phyloP scores from a whole-genome alignment of 2,113 vertebrate genomes.

The Macrotus californicus region DNA sequence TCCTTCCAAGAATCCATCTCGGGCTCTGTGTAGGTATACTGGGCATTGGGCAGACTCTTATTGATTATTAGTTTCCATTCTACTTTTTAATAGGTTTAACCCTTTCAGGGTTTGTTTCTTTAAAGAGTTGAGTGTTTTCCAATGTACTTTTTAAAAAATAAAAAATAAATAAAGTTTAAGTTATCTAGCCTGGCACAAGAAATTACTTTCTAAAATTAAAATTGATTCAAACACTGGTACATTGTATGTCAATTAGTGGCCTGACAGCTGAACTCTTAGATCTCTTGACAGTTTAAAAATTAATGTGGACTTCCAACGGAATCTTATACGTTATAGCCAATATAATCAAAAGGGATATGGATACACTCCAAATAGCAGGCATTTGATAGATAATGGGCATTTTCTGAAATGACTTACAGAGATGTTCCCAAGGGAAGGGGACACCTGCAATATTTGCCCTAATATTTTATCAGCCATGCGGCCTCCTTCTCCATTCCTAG shows the following conservation, averaged over 20 bases:
- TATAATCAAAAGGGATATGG: background rate
- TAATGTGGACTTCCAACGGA: slow-evolving; percentile 49
- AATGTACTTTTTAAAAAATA: background rate
- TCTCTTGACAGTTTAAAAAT: slow-evolving; percentile 66
- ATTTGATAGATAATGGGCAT: background rate
- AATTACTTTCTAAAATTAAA: slow-evolving; percentile 53
- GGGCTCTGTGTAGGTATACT: background rate
- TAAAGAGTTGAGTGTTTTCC: slow-evolving; percentile 22
- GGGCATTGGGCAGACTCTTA: background rate
- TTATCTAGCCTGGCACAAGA: slow-evolving; percentile 51
- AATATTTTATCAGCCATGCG: background rate
- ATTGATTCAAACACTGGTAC: slow-evolving; percentile 52
- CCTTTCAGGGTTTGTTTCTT: slow-evolving; percentile 33
- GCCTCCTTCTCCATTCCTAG: background rate
- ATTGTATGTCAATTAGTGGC: slow-evolving; percentile 55
- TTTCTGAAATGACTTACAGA: background rate
- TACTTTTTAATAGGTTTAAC: background rate
- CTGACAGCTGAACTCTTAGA: slow-evolving; percentile 52
- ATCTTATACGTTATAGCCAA: background rate
- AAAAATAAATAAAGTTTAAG: slow-evolving; percentile 36
- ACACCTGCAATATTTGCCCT: background rate
- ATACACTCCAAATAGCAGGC: background rate
- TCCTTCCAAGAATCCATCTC: background rate
- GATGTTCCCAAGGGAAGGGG: background rate
- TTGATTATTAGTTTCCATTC: slow-evolving; percentile 12